These are phyloP conservation scores for Pangasius larnaudii DNA, from an alignment of 2,797 vertebrate species.

Conservation along the genomic window DNA sequence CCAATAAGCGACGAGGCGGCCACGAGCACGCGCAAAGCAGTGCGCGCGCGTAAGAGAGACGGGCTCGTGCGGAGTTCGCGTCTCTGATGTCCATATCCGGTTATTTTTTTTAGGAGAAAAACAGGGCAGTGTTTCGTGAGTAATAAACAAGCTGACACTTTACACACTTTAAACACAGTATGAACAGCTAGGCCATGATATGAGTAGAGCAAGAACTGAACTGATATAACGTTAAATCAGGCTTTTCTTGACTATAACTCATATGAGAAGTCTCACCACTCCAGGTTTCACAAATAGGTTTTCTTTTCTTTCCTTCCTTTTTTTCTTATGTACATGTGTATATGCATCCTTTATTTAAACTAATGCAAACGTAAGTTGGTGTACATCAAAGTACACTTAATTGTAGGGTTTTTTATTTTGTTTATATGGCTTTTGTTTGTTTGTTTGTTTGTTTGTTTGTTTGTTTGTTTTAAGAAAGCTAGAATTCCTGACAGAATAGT, in stretches of 20 bases:
- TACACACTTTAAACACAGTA: not conserved
- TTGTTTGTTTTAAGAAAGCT: not conserved
- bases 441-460: not conserved
- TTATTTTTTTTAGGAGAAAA: not conserved
- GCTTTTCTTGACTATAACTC: not conserved
- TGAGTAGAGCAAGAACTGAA: not conserved
- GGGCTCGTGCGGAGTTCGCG: too few relatives aligned
- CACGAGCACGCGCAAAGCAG: conserved; percentile 42
- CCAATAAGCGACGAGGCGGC: conserved; percentile 13
- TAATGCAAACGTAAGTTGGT: not conserved
- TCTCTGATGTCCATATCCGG: not conserved
- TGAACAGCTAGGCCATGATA: not conserved
- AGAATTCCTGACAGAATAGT: not conserved
- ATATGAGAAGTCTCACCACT: not conserved
- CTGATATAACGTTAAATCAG: not conserved
- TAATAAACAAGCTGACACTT: not conserved
- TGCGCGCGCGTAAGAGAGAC: conserved; percentile 19
- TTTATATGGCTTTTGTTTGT: not conserved
- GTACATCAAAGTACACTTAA: not conserved
- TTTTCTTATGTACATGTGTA: not conserved
- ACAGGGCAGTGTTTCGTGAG: not conserved
- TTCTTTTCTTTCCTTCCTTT: not conserved
- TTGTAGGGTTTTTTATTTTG: not conserved
- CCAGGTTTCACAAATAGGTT: not conserved
- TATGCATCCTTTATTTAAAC: not conserved